phyloP scores from a whole-genome alignment of 2,113 vertebrate genomes.

The Trinectes maculatus region DNA sequence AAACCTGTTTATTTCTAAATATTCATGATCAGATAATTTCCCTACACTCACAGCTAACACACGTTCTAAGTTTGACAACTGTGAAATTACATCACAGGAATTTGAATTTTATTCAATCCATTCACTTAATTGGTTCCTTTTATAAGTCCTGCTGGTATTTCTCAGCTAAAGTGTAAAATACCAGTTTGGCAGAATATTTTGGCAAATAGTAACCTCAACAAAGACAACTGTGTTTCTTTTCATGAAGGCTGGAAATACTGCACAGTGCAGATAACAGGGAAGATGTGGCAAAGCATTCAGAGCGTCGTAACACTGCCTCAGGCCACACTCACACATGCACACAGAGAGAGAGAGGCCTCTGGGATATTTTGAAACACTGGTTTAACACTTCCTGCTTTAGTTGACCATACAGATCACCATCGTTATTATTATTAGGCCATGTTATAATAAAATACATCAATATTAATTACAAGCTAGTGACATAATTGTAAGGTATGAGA shows the following conservation, averaged over 20 bases:
- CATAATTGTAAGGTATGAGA: no score
- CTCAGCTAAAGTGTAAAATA: neutral
- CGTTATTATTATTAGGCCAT: no score
- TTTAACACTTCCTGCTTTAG: no score
- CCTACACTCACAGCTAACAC: neutral
- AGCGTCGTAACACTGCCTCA: neutral
- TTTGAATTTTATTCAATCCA: conserved; percentile 1
- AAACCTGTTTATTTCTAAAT: conserved; percentile 11
- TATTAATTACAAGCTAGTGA: neutral
- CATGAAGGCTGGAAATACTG: neutral
- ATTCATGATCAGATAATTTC: conserved; percentile 2
- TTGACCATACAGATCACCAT: no score
- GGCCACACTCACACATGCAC: neutral
- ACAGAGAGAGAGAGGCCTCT: neutral
- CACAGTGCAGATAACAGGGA: neutral
- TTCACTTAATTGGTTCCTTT: neutral
- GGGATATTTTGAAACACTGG: no score
- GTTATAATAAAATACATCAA: neutral
- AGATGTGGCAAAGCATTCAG: neutral
- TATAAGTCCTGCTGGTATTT: conserved; percentile 5
- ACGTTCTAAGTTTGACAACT: conserved; percentile 2
- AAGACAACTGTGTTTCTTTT: neutral
- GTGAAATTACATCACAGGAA: neutral
- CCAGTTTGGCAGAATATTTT: neutral
- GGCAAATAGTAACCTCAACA: neutral